These are phyloP conservation scores for Biston stratarius DNA, from an alignment of 2,888 invertebrate species.

Conservation along the genomic window DNA sequence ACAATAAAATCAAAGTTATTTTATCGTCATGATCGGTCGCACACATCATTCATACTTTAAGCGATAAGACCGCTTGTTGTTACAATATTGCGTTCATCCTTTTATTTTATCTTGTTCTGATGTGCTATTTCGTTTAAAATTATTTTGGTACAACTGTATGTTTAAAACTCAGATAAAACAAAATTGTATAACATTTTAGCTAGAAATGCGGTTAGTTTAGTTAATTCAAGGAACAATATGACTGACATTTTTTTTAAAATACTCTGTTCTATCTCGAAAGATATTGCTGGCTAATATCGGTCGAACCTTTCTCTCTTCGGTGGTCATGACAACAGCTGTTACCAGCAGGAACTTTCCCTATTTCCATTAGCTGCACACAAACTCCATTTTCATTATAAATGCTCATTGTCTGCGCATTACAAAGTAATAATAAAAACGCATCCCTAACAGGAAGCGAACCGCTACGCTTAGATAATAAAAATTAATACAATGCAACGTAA, in stretches of 20 bases:
- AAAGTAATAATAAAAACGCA: conserved; percentile 40
- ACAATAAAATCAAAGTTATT: too few species aligned
- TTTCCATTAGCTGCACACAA: conserved; percentile 29
- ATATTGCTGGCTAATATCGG: conserved; percentile 18
- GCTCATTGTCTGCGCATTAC: conserved; percentile 32
- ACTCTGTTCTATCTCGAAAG: not conserved
- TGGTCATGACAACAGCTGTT: conserved; percentile 27
- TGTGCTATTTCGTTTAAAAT: too few species aligned
- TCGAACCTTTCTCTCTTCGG: not conserved
- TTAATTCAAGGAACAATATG: not conserved
- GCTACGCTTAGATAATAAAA: conserved; percentile 61
- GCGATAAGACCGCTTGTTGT: too few species aligned
- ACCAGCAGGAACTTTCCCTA: conserved; percentile 29
- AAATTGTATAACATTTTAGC: not conserved
- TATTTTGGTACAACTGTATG: too few species aligned
- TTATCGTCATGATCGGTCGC: too few species aligned
- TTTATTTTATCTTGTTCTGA: too few species aligned
- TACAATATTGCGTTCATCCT: too few species aligned
- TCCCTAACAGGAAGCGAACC: conserved; percentile 44
- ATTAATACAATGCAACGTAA: conserved; percentile 74
- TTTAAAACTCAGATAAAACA: not conserved
- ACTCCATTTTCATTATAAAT: conserved; percentile 39
- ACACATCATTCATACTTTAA: too few species aligned
- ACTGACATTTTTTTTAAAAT: not conserved
- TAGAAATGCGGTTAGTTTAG: not conserved